Evolutionary conservation across 2,797 vertebrate species (phyloP).

Genomic region (Erethizon dorsatum): DNA sequence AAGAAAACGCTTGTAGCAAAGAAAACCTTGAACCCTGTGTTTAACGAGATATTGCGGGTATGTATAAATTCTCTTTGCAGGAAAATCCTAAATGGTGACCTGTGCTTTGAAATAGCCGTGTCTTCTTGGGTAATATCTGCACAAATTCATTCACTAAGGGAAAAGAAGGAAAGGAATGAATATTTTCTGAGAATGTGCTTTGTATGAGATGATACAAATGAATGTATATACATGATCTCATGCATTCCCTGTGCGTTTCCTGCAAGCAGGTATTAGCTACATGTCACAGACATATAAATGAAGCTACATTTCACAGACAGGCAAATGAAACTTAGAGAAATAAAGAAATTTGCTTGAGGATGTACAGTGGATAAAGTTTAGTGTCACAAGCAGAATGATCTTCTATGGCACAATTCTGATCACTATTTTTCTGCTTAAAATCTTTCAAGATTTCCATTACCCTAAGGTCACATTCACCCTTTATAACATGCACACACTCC

Average conservation of each 20-base stretch:
- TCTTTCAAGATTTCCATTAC: not conserved
- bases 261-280: not conserved
- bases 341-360: not conserved
- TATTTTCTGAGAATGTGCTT: constrained; percentile 27
- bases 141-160: not conserved
- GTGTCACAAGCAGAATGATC: not conserved
- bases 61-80: constrained; percentile 74
- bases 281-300: constrained; percentile 14
- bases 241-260: not conserved
- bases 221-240: not conserved
- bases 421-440: constrained; percentile 37
- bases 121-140: not conserved
- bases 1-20: constrained; percentile 97
- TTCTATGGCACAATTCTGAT: constrained; percentile 31
- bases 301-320: constrained; percentile 3
- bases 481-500: not conserved
- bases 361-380: not conserved
- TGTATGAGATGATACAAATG: not conserved
- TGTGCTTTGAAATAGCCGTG: not conserved
- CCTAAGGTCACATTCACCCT: not conserved
- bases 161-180: not conserved
- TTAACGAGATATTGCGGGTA: constrained; percentile 98
- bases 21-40: constrained; percentile 96
- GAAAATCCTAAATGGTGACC: not conserved
- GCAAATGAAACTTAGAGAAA: constrained; percentile 26